phyloP scores from a whole-genome alignment of 1,140 invertebrate genomes.

The Glomeris maerens region DNA sequence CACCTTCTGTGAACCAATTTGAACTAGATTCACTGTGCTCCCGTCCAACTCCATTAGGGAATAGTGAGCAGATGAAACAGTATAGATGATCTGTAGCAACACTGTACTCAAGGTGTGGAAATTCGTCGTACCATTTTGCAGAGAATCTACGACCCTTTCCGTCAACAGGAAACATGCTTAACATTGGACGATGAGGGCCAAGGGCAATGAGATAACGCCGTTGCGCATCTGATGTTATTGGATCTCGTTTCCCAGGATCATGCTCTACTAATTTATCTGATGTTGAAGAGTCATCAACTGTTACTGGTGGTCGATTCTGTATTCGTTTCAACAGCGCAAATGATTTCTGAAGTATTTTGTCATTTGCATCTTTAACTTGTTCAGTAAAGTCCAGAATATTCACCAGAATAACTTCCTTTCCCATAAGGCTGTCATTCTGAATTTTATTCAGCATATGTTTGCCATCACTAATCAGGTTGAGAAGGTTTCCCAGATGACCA shows the following conservation, averaged over 20 bases:
- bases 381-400: no score
- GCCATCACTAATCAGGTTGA: no score
- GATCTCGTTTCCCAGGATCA: background rate
- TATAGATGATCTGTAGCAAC: background rate
- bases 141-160: background rate
- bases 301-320: no score
- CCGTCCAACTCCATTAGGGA: background rate
- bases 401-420: no score
- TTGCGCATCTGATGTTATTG: background rate
- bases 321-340: no score
- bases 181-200: background rate
- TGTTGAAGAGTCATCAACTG: no score
- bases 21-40: background rate
- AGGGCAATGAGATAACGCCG: background rate
- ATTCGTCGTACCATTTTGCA: background rate
- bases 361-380: no score
- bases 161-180: background rate
- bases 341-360: no score
- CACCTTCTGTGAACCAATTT: background rate
- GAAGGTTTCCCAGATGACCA: no score
- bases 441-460: no score
- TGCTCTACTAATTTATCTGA: background rate
- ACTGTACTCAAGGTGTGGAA: background rate
- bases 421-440: no score
- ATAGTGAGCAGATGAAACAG: slow-evolving; percentile 1